Evolutionary conservation across 2,797 vertebrate genomes (phyloP).

Genomic region (Chiroxiphia lanceolata): DNA sequence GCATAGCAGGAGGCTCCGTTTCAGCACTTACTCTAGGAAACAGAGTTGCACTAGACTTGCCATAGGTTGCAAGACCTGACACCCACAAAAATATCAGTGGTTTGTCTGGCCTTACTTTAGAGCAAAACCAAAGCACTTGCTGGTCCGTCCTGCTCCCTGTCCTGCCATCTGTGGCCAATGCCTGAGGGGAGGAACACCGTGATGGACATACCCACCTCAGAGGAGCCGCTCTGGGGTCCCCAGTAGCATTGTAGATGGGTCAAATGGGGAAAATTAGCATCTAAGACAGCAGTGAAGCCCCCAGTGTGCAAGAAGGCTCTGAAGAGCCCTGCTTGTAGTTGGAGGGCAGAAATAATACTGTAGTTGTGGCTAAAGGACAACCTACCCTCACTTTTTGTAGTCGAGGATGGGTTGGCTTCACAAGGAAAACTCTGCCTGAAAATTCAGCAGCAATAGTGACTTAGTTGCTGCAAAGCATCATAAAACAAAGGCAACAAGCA

Average conservation of each 20-base stretch:
- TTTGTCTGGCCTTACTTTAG: neutral
- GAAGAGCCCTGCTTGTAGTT: neutral
- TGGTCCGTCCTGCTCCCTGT: neutral
- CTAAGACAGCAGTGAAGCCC: neutral
- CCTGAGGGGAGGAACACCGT: neutral
- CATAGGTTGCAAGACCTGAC: neutral
- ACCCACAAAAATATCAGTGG: neutral
- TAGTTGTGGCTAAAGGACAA: neutral
- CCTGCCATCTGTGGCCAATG: neutral
- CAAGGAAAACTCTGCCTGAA: neutral
- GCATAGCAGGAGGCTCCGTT: neutral
- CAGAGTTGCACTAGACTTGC: neutral
- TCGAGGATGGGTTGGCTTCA: neutral
- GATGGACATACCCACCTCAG: neutral
- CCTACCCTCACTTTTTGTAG: neutral
- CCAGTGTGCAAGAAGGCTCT: neutral
- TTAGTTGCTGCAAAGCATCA: neutral
- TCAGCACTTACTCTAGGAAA: neutral
- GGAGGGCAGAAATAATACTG: neutral
- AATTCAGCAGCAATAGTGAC: neutral
- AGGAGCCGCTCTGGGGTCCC: neutral
- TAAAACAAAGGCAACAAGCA: neutral
- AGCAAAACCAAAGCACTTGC: neutral
- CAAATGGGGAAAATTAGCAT: neutral
- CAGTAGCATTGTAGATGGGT: neutral